Conservation (phyloP, 2,113 vertebrate genomes). For the Hirundichthys speculiger region DNA sequence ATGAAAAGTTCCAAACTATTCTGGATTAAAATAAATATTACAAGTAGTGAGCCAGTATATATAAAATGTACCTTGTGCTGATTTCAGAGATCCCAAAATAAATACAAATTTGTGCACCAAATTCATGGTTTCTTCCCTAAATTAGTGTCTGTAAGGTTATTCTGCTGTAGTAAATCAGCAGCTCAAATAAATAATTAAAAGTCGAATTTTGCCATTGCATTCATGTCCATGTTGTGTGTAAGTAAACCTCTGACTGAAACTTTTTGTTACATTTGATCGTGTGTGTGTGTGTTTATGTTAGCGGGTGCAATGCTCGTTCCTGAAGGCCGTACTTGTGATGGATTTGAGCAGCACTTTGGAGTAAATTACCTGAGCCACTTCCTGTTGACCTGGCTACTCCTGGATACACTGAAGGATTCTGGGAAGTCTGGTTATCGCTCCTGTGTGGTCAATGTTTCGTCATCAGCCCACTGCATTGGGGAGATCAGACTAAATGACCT, state of each 20-base stretch:
- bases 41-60: no score
- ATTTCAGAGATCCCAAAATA: no score
- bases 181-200: no score
- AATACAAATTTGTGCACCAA: no score
- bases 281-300: constrained; percentile 10
- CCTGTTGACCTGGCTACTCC: constrained; percentile 88
- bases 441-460: constrained; percentile 87
- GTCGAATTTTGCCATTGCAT: no score
- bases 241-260: neutral
- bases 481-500: constrained; percentile 82
- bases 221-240: neutral
- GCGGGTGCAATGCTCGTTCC: constrained; percentile 92
- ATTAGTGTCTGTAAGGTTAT: no score
- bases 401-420: constrained; percentile 83
- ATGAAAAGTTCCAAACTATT: no score
- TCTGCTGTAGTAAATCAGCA: no score
- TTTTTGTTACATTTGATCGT: neutral
- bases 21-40: no score
- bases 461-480: constrained; percentile 86
- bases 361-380: constrained; percentile 93
- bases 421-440: constrained; percentile 75
- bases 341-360: constrained; percentile 89
- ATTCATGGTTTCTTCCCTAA: no score
- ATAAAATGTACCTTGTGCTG: no score
- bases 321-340: constrained; percentile 83